Percentiles rank a stretch among this genome's conserved stretches.
Evolutionary conservation across 2,888 invertebrate species (phyloP).

Genomic region (Ephialtes manifestator): DNA sequence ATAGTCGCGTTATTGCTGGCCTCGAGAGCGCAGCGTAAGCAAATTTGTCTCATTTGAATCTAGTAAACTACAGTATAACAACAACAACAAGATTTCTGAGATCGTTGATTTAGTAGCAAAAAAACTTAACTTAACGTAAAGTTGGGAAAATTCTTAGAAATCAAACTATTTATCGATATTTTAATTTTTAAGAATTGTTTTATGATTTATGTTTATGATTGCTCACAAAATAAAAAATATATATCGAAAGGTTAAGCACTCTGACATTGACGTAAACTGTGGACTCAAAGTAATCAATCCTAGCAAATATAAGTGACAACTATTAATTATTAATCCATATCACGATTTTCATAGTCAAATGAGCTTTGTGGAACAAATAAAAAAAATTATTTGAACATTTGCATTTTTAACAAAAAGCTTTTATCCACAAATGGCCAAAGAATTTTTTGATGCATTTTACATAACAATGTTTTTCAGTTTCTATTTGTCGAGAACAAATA

Average conservation of each 20-base stretch:
- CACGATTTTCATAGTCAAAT: too few species aligned
- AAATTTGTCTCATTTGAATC: constrained; percentile 20
- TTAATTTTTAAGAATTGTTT: too few species aligned
- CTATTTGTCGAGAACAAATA: too few species aligned
- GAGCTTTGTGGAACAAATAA: too few species aligned
- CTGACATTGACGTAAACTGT: background rate
- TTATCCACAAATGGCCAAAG: too few species aligned
- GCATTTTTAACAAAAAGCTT: too few species aligned
- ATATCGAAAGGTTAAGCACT: background rate
- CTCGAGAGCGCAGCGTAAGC: background rate
- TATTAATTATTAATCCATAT: too few species aligned
- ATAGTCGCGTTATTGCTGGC: constrained; percentile 18
- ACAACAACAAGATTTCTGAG: background rate
- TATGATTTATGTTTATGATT: background rate
- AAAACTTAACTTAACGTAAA: background rate
- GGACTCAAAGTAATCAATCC: too few species aligned
- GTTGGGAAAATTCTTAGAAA: background rate
- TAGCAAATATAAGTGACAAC: too few species aligned
- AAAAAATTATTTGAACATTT: too few species aligned
- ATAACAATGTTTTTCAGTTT: too few species aligned
- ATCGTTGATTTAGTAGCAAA: background rate
- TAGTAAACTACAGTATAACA: background rate
- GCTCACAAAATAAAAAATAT: background rate
- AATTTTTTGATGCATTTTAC: too few species aligned
- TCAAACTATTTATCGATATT: background rate